Conservation (phyloP, 2,113 vertebrate genomes). For the Myrmecobius fasciatus region DNA sequence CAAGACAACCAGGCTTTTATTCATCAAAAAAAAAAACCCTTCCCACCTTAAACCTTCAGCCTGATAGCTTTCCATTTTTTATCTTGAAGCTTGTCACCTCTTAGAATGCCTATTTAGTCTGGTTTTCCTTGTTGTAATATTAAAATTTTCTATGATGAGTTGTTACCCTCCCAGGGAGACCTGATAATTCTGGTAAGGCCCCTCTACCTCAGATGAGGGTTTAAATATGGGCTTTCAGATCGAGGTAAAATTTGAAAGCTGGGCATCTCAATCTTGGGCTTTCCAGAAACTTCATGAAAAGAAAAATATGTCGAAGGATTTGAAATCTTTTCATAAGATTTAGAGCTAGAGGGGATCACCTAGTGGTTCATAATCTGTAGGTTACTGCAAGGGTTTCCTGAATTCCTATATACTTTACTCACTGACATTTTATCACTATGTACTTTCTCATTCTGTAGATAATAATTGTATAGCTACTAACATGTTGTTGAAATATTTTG, state of each 20-base stretch:
- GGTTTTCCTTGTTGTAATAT: slow-evolving; percentile 43
- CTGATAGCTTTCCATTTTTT: not conserved
- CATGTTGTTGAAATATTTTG: not conserved
- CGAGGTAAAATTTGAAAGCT: slow-evolving; percentile 53
- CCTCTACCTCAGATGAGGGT: slow-evolving; percentile 56
- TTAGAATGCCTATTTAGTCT: not conserved
- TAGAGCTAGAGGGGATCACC: not conserved
- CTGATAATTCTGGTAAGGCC: slow-evolving; percentile 63
- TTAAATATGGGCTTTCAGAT: slow-evolving; percentile 47
- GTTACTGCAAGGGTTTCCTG: not conserved
- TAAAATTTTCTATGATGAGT: slow-evolving; percentile 64
- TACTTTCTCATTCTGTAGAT: not conserved
- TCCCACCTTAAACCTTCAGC: not conserved
- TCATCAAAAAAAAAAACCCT: not conserved
- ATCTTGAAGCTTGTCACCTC: not conserved
- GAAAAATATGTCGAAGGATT: not conserved
- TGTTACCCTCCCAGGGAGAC: slow-evolving; percentile 60
- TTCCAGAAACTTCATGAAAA: not conserved
- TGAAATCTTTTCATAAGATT: not conserved
- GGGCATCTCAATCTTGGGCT: slow-evolving; percentile 46
- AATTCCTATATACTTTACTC: not conserved
- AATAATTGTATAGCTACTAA: not conserved
- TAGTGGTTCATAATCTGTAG: not conserved
- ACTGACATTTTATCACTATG: not conserved
- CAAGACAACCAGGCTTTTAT: slow-evolving; percentile 15